phyloP scores from a whole-genome alignment of 2,797 vertebrate genomes.

The Catharus ustulatus region DNA sequence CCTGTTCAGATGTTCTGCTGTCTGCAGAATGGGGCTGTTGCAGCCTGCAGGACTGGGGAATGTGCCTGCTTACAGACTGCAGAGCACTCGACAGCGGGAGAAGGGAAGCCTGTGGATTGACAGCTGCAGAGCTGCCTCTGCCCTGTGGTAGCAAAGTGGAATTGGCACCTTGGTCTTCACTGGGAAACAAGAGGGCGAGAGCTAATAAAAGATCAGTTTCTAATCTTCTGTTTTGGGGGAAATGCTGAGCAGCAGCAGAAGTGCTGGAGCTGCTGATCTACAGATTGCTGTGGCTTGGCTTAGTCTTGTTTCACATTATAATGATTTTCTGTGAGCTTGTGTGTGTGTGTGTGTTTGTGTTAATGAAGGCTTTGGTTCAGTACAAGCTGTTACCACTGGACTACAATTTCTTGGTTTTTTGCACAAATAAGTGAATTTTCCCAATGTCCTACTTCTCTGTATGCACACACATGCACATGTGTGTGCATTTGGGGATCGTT shows the following conservation, averaged over 20 bases:
- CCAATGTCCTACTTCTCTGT: neutral
- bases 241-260: slow-evolving; percentile 16
- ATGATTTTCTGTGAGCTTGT: slow-evolving; percentile 27
- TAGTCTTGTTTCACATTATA: slow-evolving; percentile 40
- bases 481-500: slow-evolving; percentile 17
- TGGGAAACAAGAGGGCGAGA: neutral
- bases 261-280: slow-evolving; percentile 10
- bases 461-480: slow-evolving; percentile 7
- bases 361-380: slow-evolving; percentile 54
- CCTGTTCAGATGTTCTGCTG: neutral
- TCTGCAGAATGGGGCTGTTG: neutral
- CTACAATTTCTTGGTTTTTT: neutral
- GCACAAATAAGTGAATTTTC: slow-evolving; percentile 46
- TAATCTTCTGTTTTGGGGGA: slow-evolving; percentile 41
- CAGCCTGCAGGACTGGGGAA: neutral
- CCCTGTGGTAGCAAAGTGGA: neutral
- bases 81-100: fast-evolving
- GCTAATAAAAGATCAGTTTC: slow-evolving; percentile 53
- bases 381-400: slow-evolving; percentile 52
- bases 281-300: slow-evolving; percentile 53
- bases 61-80: neutral
- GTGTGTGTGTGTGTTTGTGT: neutral
- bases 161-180: neutral
- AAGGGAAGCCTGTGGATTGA: neutral
- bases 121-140: slow-evolving; percentile 34